A percentile compares a stretch with the other conserved stretches of the same genome.
Evolutionary conservation across 2,113 vertebrate genomes (phyloP).

Genomic region (Parus major): DNA sequence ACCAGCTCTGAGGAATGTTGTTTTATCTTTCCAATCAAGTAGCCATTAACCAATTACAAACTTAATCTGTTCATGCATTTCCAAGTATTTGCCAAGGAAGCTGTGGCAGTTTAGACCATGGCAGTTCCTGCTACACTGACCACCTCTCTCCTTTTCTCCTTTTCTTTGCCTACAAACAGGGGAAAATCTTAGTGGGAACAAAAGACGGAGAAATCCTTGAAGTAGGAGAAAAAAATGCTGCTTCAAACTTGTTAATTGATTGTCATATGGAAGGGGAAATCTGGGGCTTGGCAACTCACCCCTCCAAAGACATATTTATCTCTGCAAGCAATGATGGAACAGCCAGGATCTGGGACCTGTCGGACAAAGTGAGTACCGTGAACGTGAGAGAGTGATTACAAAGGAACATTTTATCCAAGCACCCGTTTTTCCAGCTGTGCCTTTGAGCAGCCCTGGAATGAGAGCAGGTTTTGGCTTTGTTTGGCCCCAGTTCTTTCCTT

Average conservation of each 20-base stretch:
- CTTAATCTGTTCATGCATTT: background rate
- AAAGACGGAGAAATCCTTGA: slow-evolving; percentile 98
- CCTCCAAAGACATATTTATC: slow-evolving; percentile 91
- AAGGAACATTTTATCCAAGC: background rate
- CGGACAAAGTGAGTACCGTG: slow-evolving; percentile 83
- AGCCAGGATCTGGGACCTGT: slow-evolving; percentile 94
- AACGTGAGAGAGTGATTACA: background rate
- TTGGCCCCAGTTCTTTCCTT: background rate
- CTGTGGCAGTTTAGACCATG: accelerated
- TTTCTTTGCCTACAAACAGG: slow-evolving; percentile 72
- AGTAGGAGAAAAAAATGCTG: slow-evolving; percentile 97
- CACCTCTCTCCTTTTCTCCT: background rate
- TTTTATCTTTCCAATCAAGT: background rate
- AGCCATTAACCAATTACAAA: background rate
- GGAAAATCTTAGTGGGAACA: slow-evolving; percentile 96
- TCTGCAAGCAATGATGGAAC: slow-evolving; percentile 94
- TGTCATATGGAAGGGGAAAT: slow-evolving; percentile 95
- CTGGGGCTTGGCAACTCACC: slow-evolving; percentile 94
- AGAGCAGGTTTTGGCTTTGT: background rate
- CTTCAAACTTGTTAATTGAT: slow-evolving; percentile 94
- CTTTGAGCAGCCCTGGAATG: background rate
- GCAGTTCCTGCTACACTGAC: background rate
- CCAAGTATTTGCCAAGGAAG: background rate
- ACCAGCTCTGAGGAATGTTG: background rate
- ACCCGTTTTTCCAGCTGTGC: background rate